Conservation (phyloP, 2,797 vertebrate genomes). For the Notamacropus eugenii region DNA sequence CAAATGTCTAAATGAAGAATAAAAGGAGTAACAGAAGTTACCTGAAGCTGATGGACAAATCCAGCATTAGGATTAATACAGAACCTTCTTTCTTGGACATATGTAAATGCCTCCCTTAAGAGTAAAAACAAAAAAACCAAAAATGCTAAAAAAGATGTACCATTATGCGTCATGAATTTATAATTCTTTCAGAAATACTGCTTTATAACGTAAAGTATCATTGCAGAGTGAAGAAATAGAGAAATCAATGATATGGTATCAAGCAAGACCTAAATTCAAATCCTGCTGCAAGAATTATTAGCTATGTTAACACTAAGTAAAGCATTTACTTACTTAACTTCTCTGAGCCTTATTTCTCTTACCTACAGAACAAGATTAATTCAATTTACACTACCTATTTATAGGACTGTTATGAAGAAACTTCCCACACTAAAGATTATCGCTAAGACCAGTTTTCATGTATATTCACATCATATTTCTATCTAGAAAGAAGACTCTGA, state of each 20-base stretch:
- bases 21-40: conserved; percentile 72
- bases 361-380: conserved; percentile 9
- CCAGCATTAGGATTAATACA: conserved; percentile 99
- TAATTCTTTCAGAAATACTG: conserved; percentile 28
- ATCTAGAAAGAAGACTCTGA: background rate
- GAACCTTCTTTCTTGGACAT: conserved; percentile 98
- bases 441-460: background rate
- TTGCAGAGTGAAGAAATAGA: background rate
- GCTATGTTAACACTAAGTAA: background rate
- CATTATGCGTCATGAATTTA: conserved; percentile 44
- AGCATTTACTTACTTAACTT: conserved; percentile 5
- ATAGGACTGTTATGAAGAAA: conserved; percentile 14
- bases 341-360: conserved; percentile 49
- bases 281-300: conserved; percentile 4
- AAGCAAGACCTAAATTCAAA: conserved; percentile 30
- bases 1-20: conserved; percentile 20
- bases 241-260: background rate
- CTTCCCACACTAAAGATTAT: background rate
- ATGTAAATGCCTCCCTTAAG: conserved; percentile 95
- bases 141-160: background rate
- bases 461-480: background rate
- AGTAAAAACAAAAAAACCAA: conserved; percentile 54
- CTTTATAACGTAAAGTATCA: conserved; percentile 30
- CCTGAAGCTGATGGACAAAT: conserved; percentile 99
- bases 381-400: background rate